Base-by-base conservation (phyloP, 2,888 invertebrate genomes). In the Sclerodermus sp. region DNA sequence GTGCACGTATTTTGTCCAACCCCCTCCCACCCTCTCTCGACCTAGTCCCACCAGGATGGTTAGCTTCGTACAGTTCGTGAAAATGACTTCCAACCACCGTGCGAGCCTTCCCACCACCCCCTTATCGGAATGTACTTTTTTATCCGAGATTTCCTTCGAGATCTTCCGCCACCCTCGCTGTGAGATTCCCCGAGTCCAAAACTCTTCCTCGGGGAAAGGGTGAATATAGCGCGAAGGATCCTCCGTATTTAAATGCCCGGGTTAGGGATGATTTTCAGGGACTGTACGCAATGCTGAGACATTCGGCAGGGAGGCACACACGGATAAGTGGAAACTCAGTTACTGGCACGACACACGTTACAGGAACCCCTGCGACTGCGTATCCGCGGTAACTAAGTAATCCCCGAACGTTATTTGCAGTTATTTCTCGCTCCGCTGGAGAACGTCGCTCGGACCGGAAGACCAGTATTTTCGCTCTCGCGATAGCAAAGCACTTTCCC, bases 401-500 rank as follows among this genome's bases (percentile, higher is more conserved):
- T 76, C 76, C 73, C 66, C 71, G 64, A 73, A 73, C 68, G 73
- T 76, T 76, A 76, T 76, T 76, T 70, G 76, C 64, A 70, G 73
- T 76, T 74, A 76, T 76, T 74, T 76, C 62, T 73, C 76, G 76
- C 64, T 76, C 64, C 64, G 57, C 51, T 66, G 67, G 55, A 56
- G 60, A 47, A 51, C 55, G 18, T 16, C 23, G 13, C 47, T 63
- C 62, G 52, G 51, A 43, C 18, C 23, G 42, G 41, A 46, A 46
- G 15, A 30, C 49, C 42, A 43, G 51, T 53, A 57, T 67, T 70
- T 67, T 68, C 65, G 66, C 67, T 66, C 60, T 61, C 56, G 41
- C 55, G 52, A 54, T 63, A 57, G 59, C 58, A 29, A 17, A 31
- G n/a, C n/a, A n/a, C n/a, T n/a, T n/a, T n/a, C n/a, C n/a, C n/a